Percentiles rank a stretch among this genome's conserved stretches.
Conservation (phyloP, 2,113 vertebrate species). For the Megaceryle torquata region DNA sequence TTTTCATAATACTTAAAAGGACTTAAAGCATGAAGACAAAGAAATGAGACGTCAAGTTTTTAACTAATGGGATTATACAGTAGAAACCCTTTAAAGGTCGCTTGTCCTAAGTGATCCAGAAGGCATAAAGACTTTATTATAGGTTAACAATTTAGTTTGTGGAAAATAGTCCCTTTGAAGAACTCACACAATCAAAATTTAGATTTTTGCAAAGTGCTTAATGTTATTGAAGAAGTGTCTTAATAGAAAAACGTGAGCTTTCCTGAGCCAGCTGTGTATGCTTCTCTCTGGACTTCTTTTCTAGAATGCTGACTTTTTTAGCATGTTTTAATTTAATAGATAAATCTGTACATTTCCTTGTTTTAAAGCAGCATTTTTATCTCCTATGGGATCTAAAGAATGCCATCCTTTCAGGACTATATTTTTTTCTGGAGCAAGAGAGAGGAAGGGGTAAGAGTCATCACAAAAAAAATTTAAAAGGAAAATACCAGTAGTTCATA, state of each 20-base stretch:
- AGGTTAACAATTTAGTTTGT: conserved; percentile 3
- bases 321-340: background rate
- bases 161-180: background rate
- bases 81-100: conserved; percentile 4
- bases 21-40: conserved; percentile 29
- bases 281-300: background rate
- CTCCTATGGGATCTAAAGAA: background rate
- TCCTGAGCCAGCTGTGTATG: background rate
- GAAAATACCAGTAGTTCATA: background rate
- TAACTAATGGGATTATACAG: conserved; percentile 43
- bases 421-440: background rate
- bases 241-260: conserved; percentile 25
- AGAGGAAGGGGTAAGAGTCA: background rate
- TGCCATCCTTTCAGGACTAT: background rate
- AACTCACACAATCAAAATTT: background rate
- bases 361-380: background rate
- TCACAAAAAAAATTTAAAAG: background rate
- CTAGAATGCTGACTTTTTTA: background rate
- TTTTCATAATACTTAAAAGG: conserved; percentile 26
- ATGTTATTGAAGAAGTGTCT: background rate
- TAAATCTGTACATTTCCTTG: background rate
- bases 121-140: background rate
- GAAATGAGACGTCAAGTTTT: conserved; percentile 34
- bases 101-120: conserved; percentile 6
- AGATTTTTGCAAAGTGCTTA: background rate